Evolutionary conservation across 2,888 invertebrate species (phyloP), one percentile per base, ranked within the genome.

Genomic region (Liodrosophila aerea): DNA sequence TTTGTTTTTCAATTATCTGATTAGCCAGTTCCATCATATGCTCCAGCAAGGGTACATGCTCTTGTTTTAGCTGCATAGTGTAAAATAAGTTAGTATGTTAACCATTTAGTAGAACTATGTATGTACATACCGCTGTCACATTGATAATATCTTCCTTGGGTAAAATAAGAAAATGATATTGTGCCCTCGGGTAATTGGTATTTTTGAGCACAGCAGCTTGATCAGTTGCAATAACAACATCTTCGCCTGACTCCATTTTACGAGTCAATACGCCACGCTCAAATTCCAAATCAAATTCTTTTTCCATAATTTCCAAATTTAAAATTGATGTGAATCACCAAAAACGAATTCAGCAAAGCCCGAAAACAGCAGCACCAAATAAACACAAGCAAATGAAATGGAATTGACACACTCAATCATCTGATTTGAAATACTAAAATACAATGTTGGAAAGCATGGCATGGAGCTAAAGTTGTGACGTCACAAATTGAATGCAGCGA

Each of bases 1-100:
- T n/a, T 11, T 71, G 60, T 13, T 43, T 8, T 1, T 64, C 60
- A 44, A 78, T 82, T 0, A 82, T 46, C 11, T 75, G 47, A 13
- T 62, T 47, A 1, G 85, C 83, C 44, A 78, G 44, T 0, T 78
- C 61, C 46, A 46, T 53, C 83, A 78, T 64, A 37, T 78, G 76
- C 11, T 78, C 66, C 43, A 78, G 44, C 11, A 78, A 52, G 0
- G 62, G 62, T 11, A 78, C 33, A 8, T 82, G 72, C 0, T 68
- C 68, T 1, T 9, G 54, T 0, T 34, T 75, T 1, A 80, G 11
- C 85, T 85, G 30, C 0, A 31, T 29, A n/a, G 0, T 1, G 31
- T 27, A 11, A 13, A 1, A 9, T 11, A 8, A 27, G 16, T 34
- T n/a, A 66, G 56, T 7, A 51, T 11, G 5, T 22, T n/a, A n/a